These are phyloP conservation scores for Dallia pectoralis DNA, from an alignment of 2,797 vertebrate genomes.

Conservation along the genomic window DNA sequence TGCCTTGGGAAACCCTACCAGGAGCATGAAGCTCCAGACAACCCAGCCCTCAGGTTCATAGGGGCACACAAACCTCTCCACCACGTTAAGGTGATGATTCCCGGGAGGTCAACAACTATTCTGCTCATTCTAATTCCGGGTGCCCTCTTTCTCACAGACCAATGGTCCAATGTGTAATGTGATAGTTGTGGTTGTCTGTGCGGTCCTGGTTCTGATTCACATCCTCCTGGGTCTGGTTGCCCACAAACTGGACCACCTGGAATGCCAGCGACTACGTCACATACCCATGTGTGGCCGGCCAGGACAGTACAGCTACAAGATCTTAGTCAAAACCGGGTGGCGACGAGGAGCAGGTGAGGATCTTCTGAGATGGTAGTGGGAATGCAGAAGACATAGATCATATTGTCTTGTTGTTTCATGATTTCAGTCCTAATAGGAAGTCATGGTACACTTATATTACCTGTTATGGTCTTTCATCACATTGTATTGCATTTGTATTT, in stretches of 20 bases:
- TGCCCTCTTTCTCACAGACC: constrained; percentile 49
- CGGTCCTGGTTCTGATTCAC: constrained; percentile 70
- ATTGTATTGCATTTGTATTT: neutral
- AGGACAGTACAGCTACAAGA: constrained; percentile 73
- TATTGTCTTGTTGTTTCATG: neutral
- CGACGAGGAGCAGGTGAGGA: constrained; percentile 71
- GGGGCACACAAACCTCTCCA: too few species aligned
- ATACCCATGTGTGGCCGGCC: constrained; percentile 75
- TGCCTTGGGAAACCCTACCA: too few species aligned
- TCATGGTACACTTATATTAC: neutral
- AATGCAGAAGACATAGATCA: neutral
- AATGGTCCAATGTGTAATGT: constrained; percentile 58
- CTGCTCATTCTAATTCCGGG: neutral
- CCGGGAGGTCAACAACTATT: neutral
- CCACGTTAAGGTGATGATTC: too few species aligned
- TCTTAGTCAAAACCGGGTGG: constrained; percentile 81
- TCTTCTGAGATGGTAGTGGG: neutral
- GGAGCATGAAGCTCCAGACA: too few species aligned
- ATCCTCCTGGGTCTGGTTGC: constrained; percentile 73
- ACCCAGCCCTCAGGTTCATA: too few species aligned
- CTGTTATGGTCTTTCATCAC: too few species aligned
- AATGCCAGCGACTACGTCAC: constrained; percentile 65
- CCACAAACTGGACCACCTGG: constrained; percentile 79
- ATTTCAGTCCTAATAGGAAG: neutral
- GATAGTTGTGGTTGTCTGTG: constrained; percentile 71